Base-by-base conservation (phyloP, 2,888 invertebrate genomes). In the Galeopsomyia nigrocyanea region DNA sequence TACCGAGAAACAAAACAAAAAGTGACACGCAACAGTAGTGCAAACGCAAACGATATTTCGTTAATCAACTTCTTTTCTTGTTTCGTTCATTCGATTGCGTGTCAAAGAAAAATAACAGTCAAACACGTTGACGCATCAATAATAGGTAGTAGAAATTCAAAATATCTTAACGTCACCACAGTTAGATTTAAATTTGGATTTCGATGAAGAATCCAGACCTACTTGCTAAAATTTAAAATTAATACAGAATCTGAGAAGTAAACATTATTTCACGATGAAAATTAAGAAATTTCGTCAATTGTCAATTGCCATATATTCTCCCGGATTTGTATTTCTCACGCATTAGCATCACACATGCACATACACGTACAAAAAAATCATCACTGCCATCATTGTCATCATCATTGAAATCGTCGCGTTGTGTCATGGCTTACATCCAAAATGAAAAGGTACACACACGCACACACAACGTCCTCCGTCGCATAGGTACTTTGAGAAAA, bases 1-100 rank as follows among this genome's bases (percentile, higher is more conserved):
- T 74, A 69, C 63, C 73, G 70, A 73, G 64, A 73, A 75, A 70
- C 69, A 55, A 71, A 71, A 75, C 68, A 70, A 64, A 73, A 75
- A 67, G 69, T 75, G 62, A 72, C 57, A 69, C 72, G 61, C 72
- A 75, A 39, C 7, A 10, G 68, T 63, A 58, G 51, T 65, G 72
- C 53, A 72, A 65, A 73, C 69, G 66, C 62, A 26, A 65, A 66
- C 49, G 16, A 64, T 65, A 39, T 51, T 66, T 69, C 31, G 58
- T 57, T 47, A 1, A 39, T 39, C 1, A 5, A 26, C 13, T 39
- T 39, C 13, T 10, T 39, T 10, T 1, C 39, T 10, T 39, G 13
- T 39, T 13, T 39, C 13, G n/a, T 39, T 39, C 39, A 7, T 39
- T 39, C 39, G 13, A 39, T 39, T 10, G 39, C 39, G 13, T 39